Evolutionary conservation across 2,888 invertebrate species (phyloP).

Genomic region (Spodoptera exigua): DNA sequence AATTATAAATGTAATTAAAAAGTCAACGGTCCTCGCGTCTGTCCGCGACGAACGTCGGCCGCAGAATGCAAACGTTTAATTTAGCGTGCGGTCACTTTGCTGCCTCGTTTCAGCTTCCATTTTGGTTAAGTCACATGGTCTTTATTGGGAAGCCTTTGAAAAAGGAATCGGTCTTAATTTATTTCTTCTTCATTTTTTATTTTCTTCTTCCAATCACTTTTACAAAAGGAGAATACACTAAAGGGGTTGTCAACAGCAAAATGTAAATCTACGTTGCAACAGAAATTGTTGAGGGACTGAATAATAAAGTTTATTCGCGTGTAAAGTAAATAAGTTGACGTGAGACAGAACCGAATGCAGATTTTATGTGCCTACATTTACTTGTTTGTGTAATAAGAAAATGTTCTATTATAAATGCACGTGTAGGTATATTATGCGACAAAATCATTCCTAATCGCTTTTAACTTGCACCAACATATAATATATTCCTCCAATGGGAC

Average conservation of each 20-base stretch:
- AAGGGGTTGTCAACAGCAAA: slow-evolving; percentile 7
- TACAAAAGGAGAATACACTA: no score
- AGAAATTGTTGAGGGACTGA: slow-evolving; percentile 12
- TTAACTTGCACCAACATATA: slow-evolving; percentile 48
- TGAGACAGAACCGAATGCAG: slow-evolving; percentile 25
- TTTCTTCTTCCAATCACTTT: background rate
- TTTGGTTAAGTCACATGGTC: slow-evolving; percentile 49
- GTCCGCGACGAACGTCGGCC: slow-evolving; percentile 59
- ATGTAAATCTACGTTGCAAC: slow-evolving; percentile 33
- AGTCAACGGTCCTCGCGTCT: slow-evolving; percentile 61
- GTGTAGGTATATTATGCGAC: no score
- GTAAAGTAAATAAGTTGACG: slow-evolving; percentile 32
- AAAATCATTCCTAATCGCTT: slow-evolving; percentile 37
- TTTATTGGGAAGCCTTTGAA: slow-evolving; percentile 23
- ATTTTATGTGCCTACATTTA: slow-evolving; percentile 14
- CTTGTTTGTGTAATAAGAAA: no score
- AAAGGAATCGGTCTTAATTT: slow-evolving; percentile 17
- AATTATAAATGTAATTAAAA: slow-evolving; percentile 78
- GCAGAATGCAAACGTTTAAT: slow-evolving; percentile 77
- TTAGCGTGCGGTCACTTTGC: slow-evolving; percentile 71
- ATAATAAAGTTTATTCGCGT: slow-evolving; percentile 30
- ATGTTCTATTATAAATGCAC: no score
- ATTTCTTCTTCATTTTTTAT: slow-evolving; percentile 1
- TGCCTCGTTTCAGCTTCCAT: slow-evolving; percentile 65
- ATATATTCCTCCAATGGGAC: slow-evolving; percentile 53